Evolutionary conservation across 2,113 vertebrate species (phyloP), one percentile per base, ranked within the genome.

Genomic region (Coturnix japonica): DNA sequence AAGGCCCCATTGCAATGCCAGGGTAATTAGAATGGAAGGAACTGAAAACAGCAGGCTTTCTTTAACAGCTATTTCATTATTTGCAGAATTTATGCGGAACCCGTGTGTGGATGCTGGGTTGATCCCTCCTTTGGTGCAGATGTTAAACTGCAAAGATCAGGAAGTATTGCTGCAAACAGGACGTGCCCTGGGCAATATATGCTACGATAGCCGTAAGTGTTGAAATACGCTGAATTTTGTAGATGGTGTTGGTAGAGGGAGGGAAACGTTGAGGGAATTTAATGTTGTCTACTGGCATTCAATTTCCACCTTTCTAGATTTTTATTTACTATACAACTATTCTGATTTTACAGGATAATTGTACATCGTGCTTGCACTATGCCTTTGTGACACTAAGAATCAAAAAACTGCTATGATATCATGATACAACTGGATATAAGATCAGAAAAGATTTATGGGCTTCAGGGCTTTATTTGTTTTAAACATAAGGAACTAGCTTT

Each of bases 161-260:
- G 99, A 99, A 96, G 97, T 99, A 43, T 96, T 99, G 85, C 98
- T 99, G 87, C 99, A 99, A 96, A 99, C 99, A 0, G 99, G 99
- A 95, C 98, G 99, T 67, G 99, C 99, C 65, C 98, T 99, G 73
- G 99, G 99, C 94, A 99, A 99, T 98, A 99, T 99, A 97, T 99
- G 99, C 94, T 99, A 99, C 19, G 99, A 99, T 94, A 99, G 99
- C 98, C 99, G 99, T 99, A 98, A 99, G 99, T 99, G 92, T 97
- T 95, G 69, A 80, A 90, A 90, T 64, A 89, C 16, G 51, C 49
- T 35, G 1, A 33, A 66, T 77, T 60, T 61, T 76, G 43, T 51
- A 71, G 47, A 23, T 80, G 33, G 16, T 71, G 14, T 56, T 60
- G 6, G 16, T n/a, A 66, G 33, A 92, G 46, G 54, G 74, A 91